Base-by-base conservation (phyloP, 2,888 invertebrate species). In the Lissonota sp. region DNA sequence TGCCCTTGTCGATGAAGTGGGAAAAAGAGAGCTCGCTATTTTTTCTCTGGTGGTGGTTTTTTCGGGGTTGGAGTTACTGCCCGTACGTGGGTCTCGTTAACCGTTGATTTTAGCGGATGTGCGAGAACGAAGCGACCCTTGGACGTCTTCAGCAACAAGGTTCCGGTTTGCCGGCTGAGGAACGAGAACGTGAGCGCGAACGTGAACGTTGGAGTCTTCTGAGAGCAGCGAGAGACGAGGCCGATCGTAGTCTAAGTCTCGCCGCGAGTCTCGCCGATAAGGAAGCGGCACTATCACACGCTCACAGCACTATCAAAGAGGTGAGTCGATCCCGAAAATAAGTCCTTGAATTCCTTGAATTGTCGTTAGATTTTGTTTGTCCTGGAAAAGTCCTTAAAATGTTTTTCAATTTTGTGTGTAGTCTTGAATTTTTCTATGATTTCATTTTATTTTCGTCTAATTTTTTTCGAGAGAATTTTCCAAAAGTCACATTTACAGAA, bases 61-160 rank as follows among this genome's bases (percentile, higher is more conserved):
- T 79, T 86, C 84, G 87, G 88, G 89, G 84, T 84, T 88, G 87
- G 89, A 90, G 88, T 90, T 88, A 91, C 90, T 91, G 91, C 91
- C 91, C 89, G 91, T 87, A 89, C 87, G 85, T 90, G 90, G 88
- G 89, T 91, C 88, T 90, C 87, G 85, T 91, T 90, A 87, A 90
- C 88, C 88, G 83, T 90, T 91, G 89, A 88, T 92, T 93, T 84
- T 90, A 97, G 95, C 93, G 96, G 93, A 95, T 98, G 95, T 93
- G 97, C 92, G 95, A 98, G 93, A 94, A 96, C 93, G 94, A 98
- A 94, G 94, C 96, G 90, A 95, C 94, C 78, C 93, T 95, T 79
- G 97, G 97, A 89, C 94, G 97, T 5, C 98, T 98, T 91, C 94
- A 97, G 16, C 98, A 98, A 91, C 95, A 98, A 82, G 97, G 97